Evolutionary conservation across 2,888 invertebrate genomes (phyloP).

Genomic region (Microplitis manilae): DNA sequence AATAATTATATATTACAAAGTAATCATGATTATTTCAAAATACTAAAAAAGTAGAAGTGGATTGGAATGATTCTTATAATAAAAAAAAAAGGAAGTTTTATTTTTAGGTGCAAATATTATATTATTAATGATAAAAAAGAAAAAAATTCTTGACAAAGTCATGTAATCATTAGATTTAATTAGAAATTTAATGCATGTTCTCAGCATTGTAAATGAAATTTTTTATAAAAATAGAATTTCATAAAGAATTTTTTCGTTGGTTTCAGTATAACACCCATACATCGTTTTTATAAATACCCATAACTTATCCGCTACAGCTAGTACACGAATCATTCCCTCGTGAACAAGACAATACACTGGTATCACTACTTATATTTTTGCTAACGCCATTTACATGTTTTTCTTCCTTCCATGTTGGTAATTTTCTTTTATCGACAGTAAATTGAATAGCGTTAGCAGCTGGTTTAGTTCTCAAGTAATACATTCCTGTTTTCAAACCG

Average conservation of each 20-base stretch:
- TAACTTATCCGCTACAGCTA: constrained; percentile 83
- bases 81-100: no score
- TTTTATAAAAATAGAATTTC: background rate
- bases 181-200: no score
- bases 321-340: constrained; percentile 89
- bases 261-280: background rate
- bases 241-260: background rate
- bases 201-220: background rate
- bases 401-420: constrained; percentile 66
- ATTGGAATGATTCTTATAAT: no score
- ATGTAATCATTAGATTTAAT: no score
- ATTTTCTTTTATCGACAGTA: constrained; percentile 91
- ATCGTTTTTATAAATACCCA: background rate
- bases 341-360: constrained; percentile 87
- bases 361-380: constrained; percentile 67
- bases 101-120: no score
- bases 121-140: no score
- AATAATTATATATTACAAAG: no score
- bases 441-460: constrained; percentile 98
- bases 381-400: background rate
- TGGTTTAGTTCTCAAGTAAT: constrained; percentile 96
- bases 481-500: constrained; percentile 99
- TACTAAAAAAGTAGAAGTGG: no score
- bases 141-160: no score
- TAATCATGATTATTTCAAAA: no score